These are phyloP conservation scores for Coendou prehensilis DNA, from an alignment of 2,797 vertebrate species.

Conservation along the genomic window DNA sequence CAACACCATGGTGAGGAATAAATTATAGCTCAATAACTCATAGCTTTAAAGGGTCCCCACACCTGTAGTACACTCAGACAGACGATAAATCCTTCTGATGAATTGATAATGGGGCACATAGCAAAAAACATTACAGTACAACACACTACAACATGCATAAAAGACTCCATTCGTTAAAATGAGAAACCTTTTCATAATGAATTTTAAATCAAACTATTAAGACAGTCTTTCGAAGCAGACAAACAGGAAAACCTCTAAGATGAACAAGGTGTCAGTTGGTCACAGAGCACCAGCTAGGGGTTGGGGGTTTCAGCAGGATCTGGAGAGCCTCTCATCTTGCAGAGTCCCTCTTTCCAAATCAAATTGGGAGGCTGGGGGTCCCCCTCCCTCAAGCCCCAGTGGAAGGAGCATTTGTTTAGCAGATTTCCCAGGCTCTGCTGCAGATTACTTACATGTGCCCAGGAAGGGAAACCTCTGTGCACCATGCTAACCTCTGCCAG, in stretches of 20 bases:
- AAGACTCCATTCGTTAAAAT: not conserved
- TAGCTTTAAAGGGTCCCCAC: not conserved
- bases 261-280: not conserved
- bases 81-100: not conserved
- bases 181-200: not conserved
- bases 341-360: conserved; percentile 65
- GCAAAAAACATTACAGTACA: not conserved
- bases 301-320: not conserved
- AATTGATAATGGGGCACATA: not conserved
- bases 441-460: not conserved
- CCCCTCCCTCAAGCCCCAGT: not conserved
- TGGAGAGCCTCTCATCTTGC: not conserved
- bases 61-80: not conserved
- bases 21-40: conserved; percentile 15
- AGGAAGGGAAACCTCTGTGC: not conserved
- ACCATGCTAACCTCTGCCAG: not conserved
- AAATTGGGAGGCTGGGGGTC: not conserved
- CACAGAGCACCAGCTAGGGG: not conserved
- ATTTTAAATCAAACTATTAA: not conserved
- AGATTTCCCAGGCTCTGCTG: conserved; percentile 2
- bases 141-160: not conserved
- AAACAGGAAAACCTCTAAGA: not conserved
- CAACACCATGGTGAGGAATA: not conserved
- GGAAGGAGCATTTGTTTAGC: conserved; percentile 60
- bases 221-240: not conserved